Evolutionary conservation across 1,140 invertebrate genomes (phyloP).

Genomic region (Sitophilus oryzae): DNA sequence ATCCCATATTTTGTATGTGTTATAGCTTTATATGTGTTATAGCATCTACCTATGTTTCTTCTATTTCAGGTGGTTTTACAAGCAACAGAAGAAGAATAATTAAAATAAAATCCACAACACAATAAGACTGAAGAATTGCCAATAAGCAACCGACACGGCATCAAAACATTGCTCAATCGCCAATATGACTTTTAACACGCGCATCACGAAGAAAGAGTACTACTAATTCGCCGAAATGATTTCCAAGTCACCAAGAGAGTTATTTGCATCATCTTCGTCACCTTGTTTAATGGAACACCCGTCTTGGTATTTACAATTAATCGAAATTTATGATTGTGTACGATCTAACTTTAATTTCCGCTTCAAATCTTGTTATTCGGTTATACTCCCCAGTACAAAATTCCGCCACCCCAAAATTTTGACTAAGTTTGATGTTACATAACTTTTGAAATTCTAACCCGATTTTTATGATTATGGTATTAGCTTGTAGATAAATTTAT

Average conservation of each 20-base stretch:
- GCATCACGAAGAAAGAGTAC: not conserved
- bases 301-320: not conserved
- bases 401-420: too few relatives aligned
- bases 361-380: too few relatives aligned
- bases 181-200: not conserved
- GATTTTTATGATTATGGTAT: too few relatives aligned
- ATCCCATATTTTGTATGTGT: not conserved
- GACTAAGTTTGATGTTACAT: too few relatives aligned
- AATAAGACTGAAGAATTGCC: conserved; percentile 23
- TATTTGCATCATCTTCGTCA: not conserved
- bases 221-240: not conserved
- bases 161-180: conserved; percentile 18
- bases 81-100: conserved; percentile 5
- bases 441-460: too few relatives aligned
- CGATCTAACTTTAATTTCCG: too few relatives aligned
- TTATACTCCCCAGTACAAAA: too few relatives aligned
- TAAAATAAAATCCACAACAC: conserved; percentile 1
- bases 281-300: not conserved
- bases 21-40: too few relatives aligned
- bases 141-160: conserved; percentile 6
- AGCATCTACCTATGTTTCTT: conserved; percentile 1
- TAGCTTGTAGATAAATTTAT: too few relatives aligned
- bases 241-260: too few relatives aligned
- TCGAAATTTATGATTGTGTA: too few relatives aligned
- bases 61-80: conserved; percentile 18